phyloP scores from a whole-genome alignment of 2,888 invertebrate genomes.

The Lumbricus terrestris region DNA sequence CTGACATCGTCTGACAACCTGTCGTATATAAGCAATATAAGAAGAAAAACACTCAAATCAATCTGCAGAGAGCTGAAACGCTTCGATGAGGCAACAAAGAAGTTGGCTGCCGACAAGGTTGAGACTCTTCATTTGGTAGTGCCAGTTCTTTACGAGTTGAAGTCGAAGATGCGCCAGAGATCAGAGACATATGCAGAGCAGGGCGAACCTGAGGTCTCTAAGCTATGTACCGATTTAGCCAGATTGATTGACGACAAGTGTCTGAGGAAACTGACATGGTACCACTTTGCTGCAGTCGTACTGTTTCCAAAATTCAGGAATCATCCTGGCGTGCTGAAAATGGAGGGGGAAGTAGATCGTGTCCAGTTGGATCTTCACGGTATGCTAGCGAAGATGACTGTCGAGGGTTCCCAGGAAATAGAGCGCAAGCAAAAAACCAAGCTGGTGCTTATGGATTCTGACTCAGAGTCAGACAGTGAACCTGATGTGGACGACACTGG shows the following conservation, averaged over 20 bases:
- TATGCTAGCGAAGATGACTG: neutral
- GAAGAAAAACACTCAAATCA: neutral
- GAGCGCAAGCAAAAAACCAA: neutral
- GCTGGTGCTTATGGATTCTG: neutral
- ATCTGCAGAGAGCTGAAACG: neutral
- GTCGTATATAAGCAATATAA: neutral
- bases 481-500: neutral
- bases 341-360: neutral
- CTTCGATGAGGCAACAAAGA: neutral
- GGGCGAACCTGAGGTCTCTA: neutral
- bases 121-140: neutral
- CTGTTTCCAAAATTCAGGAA: neutral
- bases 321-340: neutral
- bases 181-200: neutral
- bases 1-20: neutral
- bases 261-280: neutral
- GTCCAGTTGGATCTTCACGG: neutral
- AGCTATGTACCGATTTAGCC: neutral
- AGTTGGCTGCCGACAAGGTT: neutral
- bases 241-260: neutral
- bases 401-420: neutral
- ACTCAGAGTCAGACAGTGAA: neutral
- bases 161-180: neutral
- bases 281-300: neutral
- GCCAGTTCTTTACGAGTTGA: neutral